Evolutionary conservation across 1,140 invertebrate genomes (phyloP).

Genomic region (Agraylea sexmaculata): DNA sequence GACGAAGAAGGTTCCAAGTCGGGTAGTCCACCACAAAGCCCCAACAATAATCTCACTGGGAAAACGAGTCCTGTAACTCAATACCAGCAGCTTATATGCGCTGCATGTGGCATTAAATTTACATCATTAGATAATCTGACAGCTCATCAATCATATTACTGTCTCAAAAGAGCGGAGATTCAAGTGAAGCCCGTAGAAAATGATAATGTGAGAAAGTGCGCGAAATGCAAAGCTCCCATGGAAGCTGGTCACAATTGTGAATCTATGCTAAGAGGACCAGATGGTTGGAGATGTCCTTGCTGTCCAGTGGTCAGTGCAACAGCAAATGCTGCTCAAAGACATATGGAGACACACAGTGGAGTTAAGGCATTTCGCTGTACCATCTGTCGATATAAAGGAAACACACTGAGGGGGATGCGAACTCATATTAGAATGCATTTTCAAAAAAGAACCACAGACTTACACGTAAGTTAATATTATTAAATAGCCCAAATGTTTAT

Average conservation of each 20-base stretch:
- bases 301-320: slow-evolving; percentile 78
- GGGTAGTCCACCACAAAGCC: slow-evolving; percentile 35
- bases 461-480: slow-evolving; percentile 45
- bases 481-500: not conserved
- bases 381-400: slow-evolving; percentile 91
- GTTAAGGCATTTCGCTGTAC: slow-evolving; percentile 88
- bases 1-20: slow-evolving; percentile 30
- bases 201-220: slow-evolving; percentile 44
- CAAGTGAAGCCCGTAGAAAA: slow-evolving; percentile 32
- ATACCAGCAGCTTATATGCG: slow-evolving; percentile 73
- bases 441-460: slow-evolving; percentile 70
- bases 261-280: slow-evolving; percentile 26
- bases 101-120: slow-evolving; percentile 90
- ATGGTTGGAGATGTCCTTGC: slow-evolving; percentile 81
- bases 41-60: slow-evolving; percentile 40
- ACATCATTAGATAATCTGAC: slow-evolving; percentile 85
- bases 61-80: slow-evolving; percentile 43
- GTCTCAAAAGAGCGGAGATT: slow-evolving; percentile 59
- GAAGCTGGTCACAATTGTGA: slow-evolving; percentile 39
- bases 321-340: slow-evolving; percentile 71
- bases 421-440: slow-evolving; percentile 97
- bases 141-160: slow-evolving; percentile 91
- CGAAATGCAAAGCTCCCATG: slow-evolving; percentile 47
- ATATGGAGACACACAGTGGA: slow-evolving; percentile 78
- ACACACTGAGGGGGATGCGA: slow-evolving; percentile 90